Evolutionary conservation across 1,140 invertebrate species (phyloP), one percentile per base, ranked within the genome.

Genomic region (Phocides pigmalion): DNA sequence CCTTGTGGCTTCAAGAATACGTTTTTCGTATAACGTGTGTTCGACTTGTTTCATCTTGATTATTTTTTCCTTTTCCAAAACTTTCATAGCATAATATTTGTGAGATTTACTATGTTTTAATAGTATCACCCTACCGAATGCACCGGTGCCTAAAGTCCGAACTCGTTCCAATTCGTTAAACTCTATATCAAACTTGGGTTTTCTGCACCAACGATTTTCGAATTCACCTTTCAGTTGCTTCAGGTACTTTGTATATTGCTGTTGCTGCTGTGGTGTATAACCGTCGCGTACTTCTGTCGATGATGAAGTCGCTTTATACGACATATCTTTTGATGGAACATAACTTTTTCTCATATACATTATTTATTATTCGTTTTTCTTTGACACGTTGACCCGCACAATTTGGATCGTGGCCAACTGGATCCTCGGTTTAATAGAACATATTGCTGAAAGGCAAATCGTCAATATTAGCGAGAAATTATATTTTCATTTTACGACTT

Each of bases 101-200:
- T 87, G 84, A 89, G 94, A 87, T 22, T 82, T 66, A 66, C 87
- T 90, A 76, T 96, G 93, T 84, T 95, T 95, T 6, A 97, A 95
- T 32, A 99, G 92, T 89, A 98, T 93, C 0, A 99, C 98, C 64
- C 96, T 93, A 0, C 98, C 98, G 91, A 98, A 98, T 0, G 96
- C 97, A 4, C 98, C 98, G 0, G 96, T 97, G 1, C 98, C 98
- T 19, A 99, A 83, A 0, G 97, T 92, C 64, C 77, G 81, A 1
- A 92, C 37, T 14, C 76, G 77, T 66, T 90, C 84, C 20, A 89
- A 68, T 25, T 92, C 87, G 14, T 74, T 39, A 49, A 88, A 79
- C 22, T 64, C 61, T 0, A 84, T 70, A 4, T 56, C 76, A n/a
- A 67, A 79, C 35, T 71, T 76, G 3, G 73, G 59, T 56, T 66